Conservation (phyloP, 2,797 vertebrate species). For the Cyprinodon diabolis region DNA sequence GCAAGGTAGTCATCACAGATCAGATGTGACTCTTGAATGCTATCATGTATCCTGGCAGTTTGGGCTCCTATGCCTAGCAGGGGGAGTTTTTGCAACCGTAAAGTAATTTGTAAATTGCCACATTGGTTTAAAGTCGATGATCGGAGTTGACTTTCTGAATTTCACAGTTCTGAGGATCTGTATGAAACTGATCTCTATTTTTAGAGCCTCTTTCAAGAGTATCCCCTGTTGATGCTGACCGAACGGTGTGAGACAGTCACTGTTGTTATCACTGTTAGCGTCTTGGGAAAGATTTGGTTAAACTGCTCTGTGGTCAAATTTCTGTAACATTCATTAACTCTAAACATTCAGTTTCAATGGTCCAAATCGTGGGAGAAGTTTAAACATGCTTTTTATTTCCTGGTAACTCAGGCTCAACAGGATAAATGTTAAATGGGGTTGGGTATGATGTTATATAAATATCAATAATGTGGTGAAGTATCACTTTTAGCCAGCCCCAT, state of each 20-base stretch:
- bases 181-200: slow-evolving; percentile 47
- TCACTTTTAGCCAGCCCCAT: slow-evolving; percentile 16
- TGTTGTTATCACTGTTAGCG: slow-evolving; percentile 4
- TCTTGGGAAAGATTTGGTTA: slow-evolving; percentile 11
- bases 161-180: slow-evolving; percentile 46
- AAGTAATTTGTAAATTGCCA: slow-evolving; percentile 70
- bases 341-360: not conserved
- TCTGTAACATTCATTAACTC: slow-evolving; percentile 7
- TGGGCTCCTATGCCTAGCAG: slow-evolving; percentile 53
- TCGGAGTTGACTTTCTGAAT: slow-evolving; percentile 40
- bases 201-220: slow-evolving; percentile 40
- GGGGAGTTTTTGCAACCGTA: slow-evolving; percentile 46
- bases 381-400: slow-evolving; percentile 10
- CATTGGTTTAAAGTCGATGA: slow-evolving; percentile 54
- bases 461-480: slow-evolving; percentile 20
- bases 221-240: slow-evolving; percentile 20
- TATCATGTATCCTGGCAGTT: slow-evolving; percentile 66
- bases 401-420: slow-evolving; percentile 3
- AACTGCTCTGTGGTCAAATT: slow-evolving; percentile 12
- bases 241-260: slow-evolving; percentile 25
- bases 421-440: not conserved
- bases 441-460: slow-evolving; percentile 23
- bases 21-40: slow-evolving; percentile 69
- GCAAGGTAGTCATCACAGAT: slow-evolving; percentile 43
- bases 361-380: slow-evolving; percentile 1